A percentile compares a stretch with the other conserved stretches of the same genome.
phyloP scores from a whole-genome alignment of 2,888 invertebrate genomes.

The Eupithecia dodoneata region DNA sequence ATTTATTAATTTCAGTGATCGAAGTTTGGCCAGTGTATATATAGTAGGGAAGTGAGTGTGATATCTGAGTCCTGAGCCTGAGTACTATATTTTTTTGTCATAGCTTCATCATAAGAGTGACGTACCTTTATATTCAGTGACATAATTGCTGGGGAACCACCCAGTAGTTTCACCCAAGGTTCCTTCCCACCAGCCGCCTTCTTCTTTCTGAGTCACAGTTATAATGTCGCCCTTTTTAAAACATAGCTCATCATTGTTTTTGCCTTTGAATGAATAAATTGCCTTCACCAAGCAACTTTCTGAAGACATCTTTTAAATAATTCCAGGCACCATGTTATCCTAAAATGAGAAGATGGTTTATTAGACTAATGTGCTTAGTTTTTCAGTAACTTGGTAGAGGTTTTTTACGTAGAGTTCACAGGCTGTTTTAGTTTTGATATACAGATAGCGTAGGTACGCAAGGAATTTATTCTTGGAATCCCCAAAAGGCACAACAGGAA shows the following conservation, averaged over 20 bases:
- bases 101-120: not conserved
- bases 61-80: not conserved
- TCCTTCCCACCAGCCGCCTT: conserved; percentile 99
- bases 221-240: conserved; percentile 98
- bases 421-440: conserved; percentile 15
- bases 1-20: too few species aligned
- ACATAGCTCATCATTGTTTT: conserved; percentile 98
- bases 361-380: not conserved
- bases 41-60: not conserved
- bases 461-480: conserved; percentile 47
- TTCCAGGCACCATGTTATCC: conserved; percentile 62
- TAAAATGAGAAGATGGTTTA: conserved; percentile 35
- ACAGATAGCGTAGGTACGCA: conserved; percentile 20
- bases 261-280: conserved; percentile 96
- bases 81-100: not conserved
- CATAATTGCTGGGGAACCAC: conserved; percentile 99
- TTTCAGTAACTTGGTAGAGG: not conserved
- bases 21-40: too few species aligned
- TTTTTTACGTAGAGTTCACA: not conserved
- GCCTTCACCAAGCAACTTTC: conserved; percentile 92
- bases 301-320: conserved; percentile 78
- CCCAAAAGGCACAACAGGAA: conserved; percentile 48
- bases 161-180: conserved; percentile 97
- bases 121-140: conserved; percentile 92
- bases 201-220: conserved; percentile 97